Evolutionary conservation across 23 tunicate species (phyloP).

Genomic region (Trididemnum nubilum): DNA sequence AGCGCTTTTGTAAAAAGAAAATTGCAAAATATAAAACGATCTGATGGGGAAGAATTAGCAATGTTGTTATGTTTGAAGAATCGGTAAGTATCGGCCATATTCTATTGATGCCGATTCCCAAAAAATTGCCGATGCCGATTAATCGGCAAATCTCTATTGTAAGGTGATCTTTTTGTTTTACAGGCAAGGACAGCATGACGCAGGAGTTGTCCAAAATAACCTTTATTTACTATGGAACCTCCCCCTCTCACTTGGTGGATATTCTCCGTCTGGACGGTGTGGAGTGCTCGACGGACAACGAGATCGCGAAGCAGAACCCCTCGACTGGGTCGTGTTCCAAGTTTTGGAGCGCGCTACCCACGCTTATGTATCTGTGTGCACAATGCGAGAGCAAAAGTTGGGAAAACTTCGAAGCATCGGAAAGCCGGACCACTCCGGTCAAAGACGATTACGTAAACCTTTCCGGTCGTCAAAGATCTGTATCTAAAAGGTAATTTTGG

Average conservation of each 20-base stretch:
- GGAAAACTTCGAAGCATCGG: background rate
- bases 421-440: background rate
- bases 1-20: too few species aligned
- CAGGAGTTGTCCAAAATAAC: conserved; percentile 54
- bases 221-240: conserved; percentile 74
- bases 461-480: conserved; percentile 22
- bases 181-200: conserved; percentile 8
- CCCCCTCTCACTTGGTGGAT: conserved; percentile 32
- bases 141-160: too few species aligned
- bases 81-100: too few species aligned
- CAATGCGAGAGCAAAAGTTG: too few species aligned
- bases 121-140: too few species aligned
- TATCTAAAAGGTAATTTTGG: conserved; percentile 51
- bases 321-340: background rate
- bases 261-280: conserved; percentile 55
- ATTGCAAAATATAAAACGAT: too few species aligned
- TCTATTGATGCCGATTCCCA: too few species aligned
- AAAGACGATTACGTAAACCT: background rate
- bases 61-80: too few species aligned
- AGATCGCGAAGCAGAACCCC: conserved; percentile 46
- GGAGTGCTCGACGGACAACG: conserved; percentile 17
- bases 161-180: background rate
- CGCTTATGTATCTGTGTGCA: background rate
- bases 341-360: conserved; percentile 8
- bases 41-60: too few species aligned